Evolutionary conservation across 2,888 invertebrate genomes (phyloP).

Genomic region (Hyposoter didymator): DNA sequence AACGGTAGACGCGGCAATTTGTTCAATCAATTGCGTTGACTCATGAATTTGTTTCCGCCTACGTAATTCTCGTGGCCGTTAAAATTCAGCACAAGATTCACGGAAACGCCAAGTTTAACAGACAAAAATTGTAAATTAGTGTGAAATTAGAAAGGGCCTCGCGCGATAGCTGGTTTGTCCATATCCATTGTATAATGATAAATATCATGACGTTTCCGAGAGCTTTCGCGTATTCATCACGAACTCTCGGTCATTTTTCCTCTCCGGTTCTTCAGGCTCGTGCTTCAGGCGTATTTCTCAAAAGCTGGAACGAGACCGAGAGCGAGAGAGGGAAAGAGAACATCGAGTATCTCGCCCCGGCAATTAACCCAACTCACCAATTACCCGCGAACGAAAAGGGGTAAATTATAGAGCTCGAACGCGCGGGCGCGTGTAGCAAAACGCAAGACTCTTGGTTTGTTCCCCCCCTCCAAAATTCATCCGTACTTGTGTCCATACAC

Average conservation of each 20-base stretch:
- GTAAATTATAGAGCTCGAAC: constrained; percentile 78
- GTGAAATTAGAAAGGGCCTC: constrained; percentile 3
- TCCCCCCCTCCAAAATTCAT: not conserved
- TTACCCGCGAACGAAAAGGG: constrained; percentile 76
- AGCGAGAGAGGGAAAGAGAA: constrained; percentile 41
- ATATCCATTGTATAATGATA: not conserved
- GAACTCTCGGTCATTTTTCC: not conserved
- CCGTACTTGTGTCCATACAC: not conserved
- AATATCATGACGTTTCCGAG: not conserved
- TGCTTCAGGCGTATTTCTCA: not conserved
- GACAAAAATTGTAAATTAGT: not conserved
- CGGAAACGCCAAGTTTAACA: not conserved
- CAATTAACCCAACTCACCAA: constrained; percentile 79
- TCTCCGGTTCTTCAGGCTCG: not conserved
- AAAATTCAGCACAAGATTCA: not conserved
- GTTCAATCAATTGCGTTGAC: not conserved
- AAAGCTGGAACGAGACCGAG: constrained; percentile 12
- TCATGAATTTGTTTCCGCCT: not conserved
- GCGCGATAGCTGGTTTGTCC: not conserved
- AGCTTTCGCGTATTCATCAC: not conserved
- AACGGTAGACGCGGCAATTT: not conserved
- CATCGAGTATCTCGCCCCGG: constrained; percentile 66
- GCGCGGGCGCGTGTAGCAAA: constrained; percentile 56
- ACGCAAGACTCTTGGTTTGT: constrained; percentile 47
- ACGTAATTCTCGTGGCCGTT: not conserved